A percentile compares a stretch with the other conserved stretches of the same genome.
These are phyloP conservation scores for Watsonalla cultraria DNA, from an alignment of 2,888 invertebrate species.

Conservation along the genomic window DNA sequence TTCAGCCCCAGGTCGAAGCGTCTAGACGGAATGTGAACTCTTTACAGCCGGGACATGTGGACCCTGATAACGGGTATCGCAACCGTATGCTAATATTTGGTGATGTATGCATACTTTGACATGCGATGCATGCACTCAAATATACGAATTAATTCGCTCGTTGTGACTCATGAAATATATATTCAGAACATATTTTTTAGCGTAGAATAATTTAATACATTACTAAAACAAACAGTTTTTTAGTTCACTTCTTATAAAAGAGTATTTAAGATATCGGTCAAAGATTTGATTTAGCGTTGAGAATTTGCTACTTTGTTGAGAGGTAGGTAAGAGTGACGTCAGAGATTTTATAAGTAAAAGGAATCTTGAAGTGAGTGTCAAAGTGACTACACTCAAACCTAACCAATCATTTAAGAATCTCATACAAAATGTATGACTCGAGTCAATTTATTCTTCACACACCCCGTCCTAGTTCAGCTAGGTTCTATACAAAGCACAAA, in stretches of 20 bases:
- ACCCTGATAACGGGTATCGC: conserved; percentile 29
- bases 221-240: too few species aligned
- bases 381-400: neutral
- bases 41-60: conserved; percentile 54
- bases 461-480: conserved; percentile 5
- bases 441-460: neutral
- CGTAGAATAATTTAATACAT: too few species aligned
- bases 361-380: too few species aligned
- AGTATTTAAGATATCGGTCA: too few species aligned
- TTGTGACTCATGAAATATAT: too few species aligned
- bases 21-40: conserved; percentile 75
- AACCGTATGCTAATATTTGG: conserved; percentile 46
- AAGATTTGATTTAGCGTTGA: too few species aligned
- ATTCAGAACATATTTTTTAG: too few species aligned
- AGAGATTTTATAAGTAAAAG: too few species aligned
- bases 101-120: conserved; percentile 13
- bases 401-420: neutral
- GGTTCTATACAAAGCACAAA: conserved; percentile 11
- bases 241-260: too few species aligned
- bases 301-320: too few species aligned
- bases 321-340: too few species aligned
- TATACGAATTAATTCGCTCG: too few species aligned
- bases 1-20: conserved; percentile 68
- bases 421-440: neutral
- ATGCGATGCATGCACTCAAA: neutral